These are phyloP conservation scores for Camponotus fellah DNA, from an alignment of 2,888 invertebrate species.

Conservation along the genomic window DNA sequence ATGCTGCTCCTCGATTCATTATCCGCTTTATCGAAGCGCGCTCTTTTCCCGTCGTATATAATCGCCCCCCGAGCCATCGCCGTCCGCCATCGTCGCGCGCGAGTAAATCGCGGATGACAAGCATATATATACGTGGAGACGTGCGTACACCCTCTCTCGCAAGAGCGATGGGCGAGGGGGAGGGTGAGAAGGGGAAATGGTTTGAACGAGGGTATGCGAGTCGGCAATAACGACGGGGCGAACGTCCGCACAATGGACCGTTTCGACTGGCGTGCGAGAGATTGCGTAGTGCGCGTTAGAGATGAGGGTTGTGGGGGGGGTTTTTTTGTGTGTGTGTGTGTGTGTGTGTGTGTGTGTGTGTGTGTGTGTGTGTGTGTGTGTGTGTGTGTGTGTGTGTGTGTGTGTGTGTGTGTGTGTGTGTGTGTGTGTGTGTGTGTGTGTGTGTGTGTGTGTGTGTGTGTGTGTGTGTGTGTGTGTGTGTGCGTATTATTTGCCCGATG, in stretches of 20 bases:
- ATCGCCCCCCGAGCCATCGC: constrained; percentile 37
- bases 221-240: constrained; percentile 72
- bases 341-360: neutral
- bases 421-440: neutral
- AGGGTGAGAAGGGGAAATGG: neutral
- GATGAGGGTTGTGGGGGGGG: constrained; percentile 8
- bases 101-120: constrained; percentile 72
- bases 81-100: constrained; percentile 35
- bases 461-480: neutral
- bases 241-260: constrained; percentile 73
- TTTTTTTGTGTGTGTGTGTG: no score
- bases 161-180: neutral
- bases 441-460: no score
- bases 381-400: neutral
- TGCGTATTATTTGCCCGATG: neutral
- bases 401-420: neutral
- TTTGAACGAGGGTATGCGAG: constrained; percentile 42
- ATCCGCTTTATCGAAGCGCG: constrained; percentile 57
- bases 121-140: constrained; percentile 62
- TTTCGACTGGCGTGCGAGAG: constrained; percentile 50
- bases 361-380: no score
- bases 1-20: constrained; percentile 62
- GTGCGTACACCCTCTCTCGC: constrained; percentile 45
- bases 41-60: constrained; percentile 28
- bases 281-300: neutral